Percentiles rank a stretch among this genome's conserved stretches.
These are phyloP conservation scores for Tamias sibiricus DNA, from an alignment of 2,113 vertebrate genomes.

Conservation along the genomic window DNA sequence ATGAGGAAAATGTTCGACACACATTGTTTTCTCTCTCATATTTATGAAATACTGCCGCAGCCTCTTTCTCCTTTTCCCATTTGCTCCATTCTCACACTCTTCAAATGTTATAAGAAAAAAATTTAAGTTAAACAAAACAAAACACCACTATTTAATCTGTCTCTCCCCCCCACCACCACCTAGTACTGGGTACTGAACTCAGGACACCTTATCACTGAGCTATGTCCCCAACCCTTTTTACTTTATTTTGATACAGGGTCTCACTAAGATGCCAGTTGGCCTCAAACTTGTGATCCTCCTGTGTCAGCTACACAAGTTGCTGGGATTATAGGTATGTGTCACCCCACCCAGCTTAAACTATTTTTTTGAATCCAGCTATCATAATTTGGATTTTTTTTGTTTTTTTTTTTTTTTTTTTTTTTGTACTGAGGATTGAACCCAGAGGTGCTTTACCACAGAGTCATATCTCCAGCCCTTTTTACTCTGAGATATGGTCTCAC, in stretches of 20 bases:
- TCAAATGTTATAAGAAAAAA: neutral
- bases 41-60: no score
- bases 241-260: neutral
- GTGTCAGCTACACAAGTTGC: no score
- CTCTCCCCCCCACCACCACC: no score
- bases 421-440: neutral
- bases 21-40: no score
- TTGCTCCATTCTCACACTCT: neutral
- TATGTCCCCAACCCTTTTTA: neutral
- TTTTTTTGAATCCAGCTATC: neutral
- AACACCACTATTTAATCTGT: no score
- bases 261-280: neutral
- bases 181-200: neutral
- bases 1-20: no score
- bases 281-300: no score
- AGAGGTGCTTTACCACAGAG: neutral
- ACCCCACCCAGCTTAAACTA: neutral
- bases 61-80: no score
- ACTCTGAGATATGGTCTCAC: neutral
- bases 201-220: neutral
- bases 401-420: neutral
- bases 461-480: neutral
- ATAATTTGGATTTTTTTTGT: no score
- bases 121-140: neutral
- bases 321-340: no score